Evolutionary conservation across 2,888 invertebrate genomes (phyloP), one percentile per base, ranked within the genome.

Genomic region (Octodonta nipae): DNA sequence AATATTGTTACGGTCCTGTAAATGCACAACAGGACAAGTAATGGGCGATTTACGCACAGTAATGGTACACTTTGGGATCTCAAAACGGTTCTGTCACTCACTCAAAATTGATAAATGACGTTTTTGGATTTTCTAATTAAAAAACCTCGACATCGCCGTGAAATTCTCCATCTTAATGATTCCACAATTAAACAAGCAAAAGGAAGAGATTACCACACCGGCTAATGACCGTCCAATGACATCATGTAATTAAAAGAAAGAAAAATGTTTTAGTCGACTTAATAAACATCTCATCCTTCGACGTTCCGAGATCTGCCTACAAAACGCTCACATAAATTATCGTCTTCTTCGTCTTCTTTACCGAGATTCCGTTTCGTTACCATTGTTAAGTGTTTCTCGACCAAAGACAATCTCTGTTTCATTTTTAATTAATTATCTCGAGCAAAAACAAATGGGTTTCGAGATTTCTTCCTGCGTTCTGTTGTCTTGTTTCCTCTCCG

Each of bases 381-480:
- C 49, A 43, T 50, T 50, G 49, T 51, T 38, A 41, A 41, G 41
- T 28, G 29, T 32, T 31, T 35, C 33, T 32, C 36, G 45, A 40
- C 38, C 14, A 14, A 39, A 39, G 42, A 40, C 41, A 47, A 41
- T 44, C 48, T 41, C 42, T 42, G 48, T 51, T 52, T 52, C 49
- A 47, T 54, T 55, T 55, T 52, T 56, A 56, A 58, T 59, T 58
- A 59, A 60, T 60, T 58, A 57, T 56, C 53, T n/a, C 48, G 42
- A 44, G 49, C 39, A 48, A 50, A 52, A 56, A 56, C 54, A 57
- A 58, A 57, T 56, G 55, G 51, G 55, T 52, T 55, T 54, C 46
- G 46, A 54, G 51, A 53, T 55, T 55, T 51, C 49, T 45, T 47
- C 47, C 43, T 46, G 41, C 43, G 32, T 35, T 36, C 43, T 50